Percentiles rank a stretch among this genome's conserved stretches.
Evolutionary conservation across 2,113 vertebrate species (phyloP).

Genomic region (Pteruthius melanotis): DNA sequence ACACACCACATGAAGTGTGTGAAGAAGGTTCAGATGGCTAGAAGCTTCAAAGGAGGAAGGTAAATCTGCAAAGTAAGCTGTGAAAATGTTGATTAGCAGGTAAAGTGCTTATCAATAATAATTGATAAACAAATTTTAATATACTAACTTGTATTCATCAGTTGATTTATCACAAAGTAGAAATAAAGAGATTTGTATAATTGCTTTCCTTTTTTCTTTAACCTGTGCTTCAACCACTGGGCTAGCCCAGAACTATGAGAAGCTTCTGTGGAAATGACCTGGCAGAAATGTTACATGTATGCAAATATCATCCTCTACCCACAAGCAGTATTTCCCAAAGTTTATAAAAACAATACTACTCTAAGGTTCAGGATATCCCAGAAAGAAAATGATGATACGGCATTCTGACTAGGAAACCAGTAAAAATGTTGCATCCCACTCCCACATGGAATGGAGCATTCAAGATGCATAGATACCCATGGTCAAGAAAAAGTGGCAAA

Average conservation of each 20-base stretch:
- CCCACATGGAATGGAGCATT: fast-evolving
- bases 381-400: fast-evolving
- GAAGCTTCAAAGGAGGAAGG: neutral
- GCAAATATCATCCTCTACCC: neutral
- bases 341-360: neutral
- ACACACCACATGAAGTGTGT: neutral
- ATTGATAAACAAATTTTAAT: neutral
- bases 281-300: neutral
- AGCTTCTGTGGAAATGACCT: neutral
- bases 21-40: neutral
- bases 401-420: neutral
- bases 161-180: neutral
- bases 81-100: neutral
- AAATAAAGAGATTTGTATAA: neutral
- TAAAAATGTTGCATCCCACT: neutral
- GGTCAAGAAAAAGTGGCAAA: neutral
- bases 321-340: neutral
- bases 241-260: neutral
- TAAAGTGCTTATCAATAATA: neutral
- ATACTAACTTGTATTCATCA: neutral
- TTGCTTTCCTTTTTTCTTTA: neutral
- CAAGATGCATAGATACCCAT: neutral
- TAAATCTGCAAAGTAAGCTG: neutral
- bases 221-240: neutral
- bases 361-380: neutral